Evolutionary conservation across 2,113 vertebrate genomes (phyloP), one percentile per base, ranked within the genome.

Genomic region (Sapayoa aenigma): DNA sequence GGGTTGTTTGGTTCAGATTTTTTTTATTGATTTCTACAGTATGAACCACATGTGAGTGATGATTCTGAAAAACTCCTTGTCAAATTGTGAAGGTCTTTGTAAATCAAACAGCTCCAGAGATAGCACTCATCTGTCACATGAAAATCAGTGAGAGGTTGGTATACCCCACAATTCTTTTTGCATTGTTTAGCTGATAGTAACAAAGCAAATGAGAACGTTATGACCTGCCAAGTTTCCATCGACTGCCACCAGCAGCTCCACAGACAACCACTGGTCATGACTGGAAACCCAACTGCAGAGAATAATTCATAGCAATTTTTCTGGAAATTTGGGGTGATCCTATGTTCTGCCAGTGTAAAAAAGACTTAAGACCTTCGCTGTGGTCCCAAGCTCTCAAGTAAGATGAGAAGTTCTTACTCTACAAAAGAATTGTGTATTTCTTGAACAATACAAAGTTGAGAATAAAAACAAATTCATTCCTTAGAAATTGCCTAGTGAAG

Each of bases 401-500:
- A 84, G 71, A 80, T 44, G 41, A 92, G 79, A 91, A 94, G 86
- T 95, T 95, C 84, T 92, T 92, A 69, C 62, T 87, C 88, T 76
- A 69, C 84, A 87, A 89, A 96, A 97, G 97, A 95, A 77, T 97
- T 82, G 11, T 44, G 14, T 89, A 76, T 92, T 96, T 97, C 92
- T 93, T 92, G 90, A 95, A 96, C 95, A 97, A 97, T 94, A 90
- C 85, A 93, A 98, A 97, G 96, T 98, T 97, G 91, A 96, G 95
- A 97, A 98, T 97, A 97, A 97, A 97, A 96, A 92, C 97, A 97
- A 98, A 98, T 97, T 97, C 87, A 88, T 63, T 90, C 82, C 96
- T 97, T 95, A 84, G 94, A 98, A 98, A 97, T 96, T 97, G 97
- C 97, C 97, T 97, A 97, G 97, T 98, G 97, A 97, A 97, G 97